Evolutionary conservation across 2,888 invertebrate genomes (phyloP).

Genomic region (Aphrophora alni): DNA sequence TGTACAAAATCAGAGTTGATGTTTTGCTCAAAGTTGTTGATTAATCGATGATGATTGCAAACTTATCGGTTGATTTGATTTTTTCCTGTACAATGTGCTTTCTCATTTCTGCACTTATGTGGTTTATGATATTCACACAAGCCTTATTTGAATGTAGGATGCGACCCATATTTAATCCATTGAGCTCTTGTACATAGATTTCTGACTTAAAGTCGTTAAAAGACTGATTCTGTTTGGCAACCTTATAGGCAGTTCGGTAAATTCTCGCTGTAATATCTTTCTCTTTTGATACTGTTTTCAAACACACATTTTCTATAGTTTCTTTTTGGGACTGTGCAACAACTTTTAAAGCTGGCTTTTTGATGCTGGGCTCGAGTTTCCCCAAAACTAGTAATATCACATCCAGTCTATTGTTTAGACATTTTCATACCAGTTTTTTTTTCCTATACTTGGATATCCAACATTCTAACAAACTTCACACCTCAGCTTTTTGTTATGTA

Average conservation of each 20-base stretch:
- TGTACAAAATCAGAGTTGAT: no score
- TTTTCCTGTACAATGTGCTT: slow-evolving; percentile 14
- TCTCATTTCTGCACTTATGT: slow-evolving; percentile 30
- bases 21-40: no score
- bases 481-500: slow-evolving; percentile 19
- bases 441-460: slow-evolving; percentile 17
- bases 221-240: slow-evolving; percentile 25
- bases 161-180: slow-evolving; percentile 26
- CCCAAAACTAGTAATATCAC: slow-evolving; percentile 22
- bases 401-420: slow-evolving; percentile 21
- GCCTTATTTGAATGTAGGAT: slow-evolving; percentile 27
- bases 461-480: not conserved
- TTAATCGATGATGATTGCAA: slow-evolving; percentile 26
- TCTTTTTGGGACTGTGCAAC: not conserved
- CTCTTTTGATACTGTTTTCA: slow-evolving; percentile 15
- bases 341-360: not conserved
- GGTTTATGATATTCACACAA: slow-evolving; percentile 21
- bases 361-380: slow-evolving; percentile 4
- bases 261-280: not conserved
- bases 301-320: slow-evolving; percentile 6
- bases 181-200: slow-evolving; percentile 28
- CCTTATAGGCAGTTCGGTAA: slow-evolving; percentile 23
- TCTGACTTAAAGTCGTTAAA: slow-evolving; percentile 30
- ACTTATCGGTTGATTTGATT: no score
- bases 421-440: slow-evolving; percentile 24